A percentile compares a stretch with the other conserved stretches of the same genome.
Evolutionary conservation across 2,797 vertebrate species (phyloP).

Genomic region (Cephalopachus bancanus): DNA sequence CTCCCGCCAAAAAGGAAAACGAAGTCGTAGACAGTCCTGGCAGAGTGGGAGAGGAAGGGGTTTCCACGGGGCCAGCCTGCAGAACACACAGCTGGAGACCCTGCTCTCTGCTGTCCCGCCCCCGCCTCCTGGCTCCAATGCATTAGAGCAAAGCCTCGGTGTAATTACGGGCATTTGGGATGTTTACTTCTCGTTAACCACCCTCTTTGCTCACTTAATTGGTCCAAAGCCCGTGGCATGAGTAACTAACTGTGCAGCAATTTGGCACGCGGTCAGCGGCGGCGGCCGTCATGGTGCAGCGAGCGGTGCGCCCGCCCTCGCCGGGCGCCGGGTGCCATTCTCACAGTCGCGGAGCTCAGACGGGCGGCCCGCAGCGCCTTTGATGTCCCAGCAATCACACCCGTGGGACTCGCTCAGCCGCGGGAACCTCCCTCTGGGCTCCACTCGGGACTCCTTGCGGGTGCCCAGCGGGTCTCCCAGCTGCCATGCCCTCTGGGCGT

Average conservation of each 20-base stretch:
- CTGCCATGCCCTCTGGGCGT: not conserved
- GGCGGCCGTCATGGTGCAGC: accelerated
- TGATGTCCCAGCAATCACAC: constrained; percentile 9
- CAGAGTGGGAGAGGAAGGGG: not conserved
- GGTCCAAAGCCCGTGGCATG: constrained; percentile 70
- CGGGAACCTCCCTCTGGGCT: not conserved
- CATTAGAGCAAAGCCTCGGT: not conserved
- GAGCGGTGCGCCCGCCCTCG: accelerated
- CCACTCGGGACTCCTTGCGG: not conserved
- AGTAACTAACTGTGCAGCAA: constrained; percentile 50
- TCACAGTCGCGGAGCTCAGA: not conserved
- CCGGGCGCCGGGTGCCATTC: not conserved
- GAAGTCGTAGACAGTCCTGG: not conserved
- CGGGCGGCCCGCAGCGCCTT: not conserved
- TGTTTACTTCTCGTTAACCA: constrained; percentile 73
- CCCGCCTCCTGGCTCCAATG: not conserved
- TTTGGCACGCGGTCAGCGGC: not conserved
- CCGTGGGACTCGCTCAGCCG: not conserved
- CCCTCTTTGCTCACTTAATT: constrained; percentile 75
- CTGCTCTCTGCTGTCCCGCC: not conserved
- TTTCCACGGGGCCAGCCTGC: accelerated
- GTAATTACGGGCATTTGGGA: constrained; percentile 62
- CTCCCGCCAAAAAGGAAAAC: not conserved
- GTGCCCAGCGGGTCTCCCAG: not conserved
- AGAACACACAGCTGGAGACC: not conserved